Conservation (phyloP, 2,888 invertebrate species). For the Blastobasis adustella region DNA sequence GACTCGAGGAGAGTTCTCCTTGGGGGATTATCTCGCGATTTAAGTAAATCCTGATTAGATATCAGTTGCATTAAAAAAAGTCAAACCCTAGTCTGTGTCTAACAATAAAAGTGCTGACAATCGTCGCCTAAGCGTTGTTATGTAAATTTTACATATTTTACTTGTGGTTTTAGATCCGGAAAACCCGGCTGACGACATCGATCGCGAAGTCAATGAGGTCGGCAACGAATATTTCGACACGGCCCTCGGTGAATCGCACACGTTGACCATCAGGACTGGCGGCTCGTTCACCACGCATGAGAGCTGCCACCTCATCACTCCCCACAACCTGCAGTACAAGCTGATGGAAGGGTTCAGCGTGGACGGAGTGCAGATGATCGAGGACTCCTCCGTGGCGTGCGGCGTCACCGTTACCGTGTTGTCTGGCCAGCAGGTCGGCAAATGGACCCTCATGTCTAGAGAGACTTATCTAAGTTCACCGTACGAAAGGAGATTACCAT, state of each 20-base stretch:
- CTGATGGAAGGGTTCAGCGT: conserved; percentile 30
- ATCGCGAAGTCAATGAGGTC: conserved; percentile 20
- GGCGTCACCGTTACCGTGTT: conserved; percentile 31
- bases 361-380: conserved; percentile 28
- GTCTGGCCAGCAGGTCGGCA: conserved; percentile 34
- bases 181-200: conserved; percentile 17
- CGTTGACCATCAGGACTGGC: neutral
- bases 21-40: neutral
- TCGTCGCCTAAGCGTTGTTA: neutral
- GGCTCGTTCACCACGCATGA: conserved; percentile 14
- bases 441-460: conserved; percentile 47
- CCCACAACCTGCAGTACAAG: conserved; percentile 30
- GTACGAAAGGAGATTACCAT: conserved; percentile 42
- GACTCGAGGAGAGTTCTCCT: too few species aligned
- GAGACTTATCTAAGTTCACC: conserved; percentile 17
- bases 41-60: neutral
- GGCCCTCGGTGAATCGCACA: conserved; percentile 13
- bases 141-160: too few species aligned
- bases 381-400: conserved; percentile 27
- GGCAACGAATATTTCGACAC: conserved; percentile 12
- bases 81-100: too few species aligned
- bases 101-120: neutral
- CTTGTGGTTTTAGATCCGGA: conserved; percentile 26
- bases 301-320: conserved; percentile 39
- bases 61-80: neutral